phyloP scores from a whole-genome alignment of 2,113 vertebrate genomes.

The Pomatorhinus ruficollis region DNA sequence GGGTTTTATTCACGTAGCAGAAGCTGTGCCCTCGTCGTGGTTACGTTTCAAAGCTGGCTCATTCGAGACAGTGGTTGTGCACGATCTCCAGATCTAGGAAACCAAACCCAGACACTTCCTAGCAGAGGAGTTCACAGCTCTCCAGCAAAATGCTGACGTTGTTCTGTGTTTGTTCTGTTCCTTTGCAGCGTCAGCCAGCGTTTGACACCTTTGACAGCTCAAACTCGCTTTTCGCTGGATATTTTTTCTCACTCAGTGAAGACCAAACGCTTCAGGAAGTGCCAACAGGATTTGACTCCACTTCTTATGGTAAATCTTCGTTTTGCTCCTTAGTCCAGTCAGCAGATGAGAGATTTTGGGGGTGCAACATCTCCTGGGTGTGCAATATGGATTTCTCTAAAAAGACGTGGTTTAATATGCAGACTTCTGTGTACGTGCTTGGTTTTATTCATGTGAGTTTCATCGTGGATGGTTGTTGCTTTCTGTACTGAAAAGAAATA shows the following conservation, averaged over 20 bases:
- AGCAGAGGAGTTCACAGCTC: neutral
- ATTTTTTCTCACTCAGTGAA: conserved; percentile 75
- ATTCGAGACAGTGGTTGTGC: neutral
- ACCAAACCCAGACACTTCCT: neutral
- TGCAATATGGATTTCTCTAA: neutral
- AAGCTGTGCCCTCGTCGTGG: neutral
- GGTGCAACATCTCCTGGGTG: neutral
- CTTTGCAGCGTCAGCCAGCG: conserved; percentile 80
- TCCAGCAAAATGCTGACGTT: neutral
- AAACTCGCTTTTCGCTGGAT: conserved; percentile 78
- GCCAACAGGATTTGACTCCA: conserved; percentile 85
- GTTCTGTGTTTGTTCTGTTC: neutral
- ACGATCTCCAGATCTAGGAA: neutral
- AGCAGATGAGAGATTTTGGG: neutral
- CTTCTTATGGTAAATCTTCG: conserved; percentile 79
- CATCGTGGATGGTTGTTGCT: neutral
- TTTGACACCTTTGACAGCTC: conserved; percentile 82
- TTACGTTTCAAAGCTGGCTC: neutral
- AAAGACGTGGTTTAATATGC: neutral
- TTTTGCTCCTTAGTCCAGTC: neutral
- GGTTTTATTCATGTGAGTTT: neutral
- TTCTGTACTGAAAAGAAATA: neutral
- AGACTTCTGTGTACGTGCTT: neutral
- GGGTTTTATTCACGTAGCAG: neutral
- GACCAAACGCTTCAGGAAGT: conserved; percentile 86